phyloP scores from a whole-genome alignment of 2,888 invertebrate genomes.

The Phasia obesa region DNA sequence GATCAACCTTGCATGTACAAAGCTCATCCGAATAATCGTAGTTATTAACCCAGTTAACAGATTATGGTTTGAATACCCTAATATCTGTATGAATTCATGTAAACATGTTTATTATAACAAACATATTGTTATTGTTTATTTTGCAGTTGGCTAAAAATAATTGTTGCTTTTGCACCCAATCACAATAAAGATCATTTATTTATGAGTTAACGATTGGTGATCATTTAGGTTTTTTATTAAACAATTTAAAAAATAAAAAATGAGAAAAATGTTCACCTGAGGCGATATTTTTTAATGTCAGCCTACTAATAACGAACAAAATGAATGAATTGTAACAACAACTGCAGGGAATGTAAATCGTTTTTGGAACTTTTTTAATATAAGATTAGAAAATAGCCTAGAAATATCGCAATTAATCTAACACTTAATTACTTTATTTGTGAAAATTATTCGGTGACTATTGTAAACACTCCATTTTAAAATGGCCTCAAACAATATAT shows the following conservation, averaged over 20 bases:
- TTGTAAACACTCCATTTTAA: too few species aligned
- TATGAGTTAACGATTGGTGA: slow-evolving; percentile 57
- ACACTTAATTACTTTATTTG: too few species aligned
- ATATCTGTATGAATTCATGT: neutral
- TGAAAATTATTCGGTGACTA: too few species aligned
- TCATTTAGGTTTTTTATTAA: slow-evolving; percentile 13
- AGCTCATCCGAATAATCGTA: too few species aligned
- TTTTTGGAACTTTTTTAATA: too few species aligned
- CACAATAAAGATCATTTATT: slow-evolving; percentile 50
- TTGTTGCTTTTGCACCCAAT: slow-evolving; percentile 64
- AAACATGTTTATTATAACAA: neutral
- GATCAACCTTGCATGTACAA: too few species aligned
- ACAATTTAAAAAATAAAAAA: slow-evolving; percentile 5
- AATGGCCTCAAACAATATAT: too few species aligned
- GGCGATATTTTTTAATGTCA: slow-evolving; percentile 24
- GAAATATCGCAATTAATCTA: too few species aligned
- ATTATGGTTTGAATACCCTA: neutral
- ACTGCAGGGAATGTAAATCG: too few species aligned
- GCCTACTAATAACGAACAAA: slow-evolving; percentile 14
- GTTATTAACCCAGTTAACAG: too few species aligned
- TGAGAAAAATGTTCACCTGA: slow-evolving; percentile 40
- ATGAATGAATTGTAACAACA: neutral
- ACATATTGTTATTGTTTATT: slow-evolving; percentile 1
- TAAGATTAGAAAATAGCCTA: too few species aligned
- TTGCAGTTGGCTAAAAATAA: slow-evolving; percentile 46